Base-by-base conservation (phyloP, 2,113 vertebrate genomes). In the Petromus typicus region DNA sequence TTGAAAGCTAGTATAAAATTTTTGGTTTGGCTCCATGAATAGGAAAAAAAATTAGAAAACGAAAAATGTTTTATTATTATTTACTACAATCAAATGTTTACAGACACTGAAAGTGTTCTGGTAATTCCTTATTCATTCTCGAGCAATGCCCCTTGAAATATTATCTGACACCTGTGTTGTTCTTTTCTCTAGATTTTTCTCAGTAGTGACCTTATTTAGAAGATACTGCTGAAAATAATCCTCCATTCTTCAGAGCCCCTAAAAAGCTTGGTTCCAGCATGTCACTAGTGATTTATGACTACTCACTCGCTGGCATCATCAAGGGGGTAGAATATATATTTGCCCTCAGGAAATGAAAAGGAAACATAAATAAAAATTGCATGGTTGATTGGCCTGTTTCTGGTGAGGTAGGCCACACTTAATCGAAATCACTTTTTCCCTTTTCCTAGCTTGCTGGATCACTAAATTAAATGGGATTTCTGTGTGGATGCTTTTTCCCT, bases 241-340 rank as follows among this genome's bases (percentile, higher is more conserved):
- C 63, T 87, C 43, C 59, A 79, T 73, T 90, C 63, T 94, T 86
- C 85, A 25, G 25, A 18, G 13, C n/a, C 87, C 82, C 78, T 90
- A 78, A 94, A 89, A 97, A 59, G 66, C 88, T 73, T 59, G 27
- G 92, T 94, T 96, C 79, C 82, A 96, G 82, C 88, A 83, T 78
- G 92, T 97, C 97, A 95, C 83, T 67, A 48, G 73, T 97, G 96
- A 97, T 97, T 97, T 96, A 97, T 97, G 78, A 37, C 94, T 92
- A 12, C 66, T 91, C 73, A 89, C 71, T 73, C 9, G 51, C 56
- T 95, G 85, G 66, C 95, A 92, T 90, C 96, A 96, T 90, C 96
- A 97, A 96, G 91, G 78, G 95, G 95, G 43, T 90, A 95, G 97
- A 91, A 92, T 93, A 91, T 96, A 94, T 79, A 97, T 93, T 91